Percentiles rank a stretch among this genome's conserved stretches.
Conservation (phyloP, 2,888 invertebrate species). For the Acanthococcus lagerstroemiae region DNA sequence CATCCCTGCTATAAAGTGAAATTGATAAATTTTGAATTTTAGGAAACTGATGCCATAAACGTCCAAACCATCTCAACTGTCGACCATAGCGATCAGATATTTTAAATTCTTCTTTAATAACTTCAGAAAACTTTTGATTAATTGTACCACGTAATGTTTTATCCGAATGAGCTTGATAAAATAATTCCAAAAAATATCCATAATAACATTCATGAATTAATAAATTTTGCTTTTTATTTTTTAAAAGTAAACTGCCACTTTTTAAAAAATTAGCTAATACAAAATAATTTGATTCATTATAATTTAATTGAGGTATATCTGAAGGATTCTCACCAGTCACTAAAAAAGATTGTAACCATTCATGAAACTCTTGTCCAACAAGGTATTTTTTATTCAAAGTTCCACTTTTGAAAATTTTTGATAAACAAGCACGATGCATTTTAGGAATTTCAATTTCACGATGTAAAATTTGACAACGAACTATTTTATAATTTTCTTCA, state of each 20-base stretch:
- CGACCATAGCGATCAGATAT: constrained; percentile 5
- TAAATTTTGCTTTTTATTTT: constrained; percentile 13
- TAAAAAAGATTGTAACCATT: background rate
- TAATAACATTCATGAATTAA: background rate
- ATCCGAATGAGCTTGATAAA: constrained; percentile 8
- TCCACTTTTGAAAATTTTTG: background rate
- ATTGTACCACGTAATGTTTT: constrained; percentile 8
- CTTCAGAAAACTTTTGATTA: constrained; percentile 12
- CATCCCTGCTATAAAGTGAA: background rate
- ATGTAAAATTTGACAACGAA: background rate
- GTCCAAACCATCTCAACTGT: constrained; percentile 14
- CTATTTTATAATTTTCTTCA: background rate
- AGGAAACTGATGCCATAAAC: constrained; percentile 5
- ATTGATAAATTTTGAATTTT: constrained; percentile 1
- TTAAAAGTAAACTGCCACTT: background rate
- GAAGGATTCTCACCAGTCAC: background rate
- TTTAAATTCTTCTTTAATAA: constrained; percentile 11
- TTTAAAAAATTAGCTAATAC: constrained; percentile 1
- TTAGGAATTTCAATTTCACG: background rate
- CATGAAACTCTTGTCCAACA: background rate
- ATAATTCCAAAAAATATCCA: constrained; percentile 9
- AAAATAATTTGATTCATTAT: background rate
- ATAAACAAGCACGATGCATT: constrained; percentile 1
- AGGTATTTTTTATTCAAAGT: background rate
- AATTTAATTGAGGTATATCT: background rate